Base-by-base conservation (phyloP, 2,888 invertebrate species). In the Drosophila lutescens region DNA sequence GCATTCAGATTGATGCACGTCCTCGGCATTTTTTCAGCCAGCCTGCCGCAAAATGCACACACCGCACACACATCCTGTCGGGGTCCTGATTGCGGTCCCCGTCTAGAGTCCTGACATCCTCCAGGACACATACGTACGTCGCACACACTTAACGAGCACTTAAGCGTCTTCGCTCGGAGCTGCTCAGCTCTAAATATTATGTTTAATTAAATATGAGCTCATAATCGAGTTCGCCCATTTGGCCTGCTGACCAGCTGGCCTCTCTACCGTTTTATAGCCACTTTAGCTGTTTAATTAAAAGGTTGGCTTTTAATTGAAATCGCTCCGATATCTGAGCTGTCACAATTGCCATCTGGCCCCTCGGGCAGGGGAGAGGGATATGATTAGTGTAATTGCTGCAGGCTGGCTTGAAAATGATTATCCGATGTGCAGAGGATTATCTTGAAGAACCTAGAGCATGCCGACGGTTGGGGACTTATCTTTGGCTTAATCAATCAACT, bases 211-310 rank as follows among this genome's bases (percentile, higher is more conserved):
- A 76, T 83, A 83, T 71, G 78, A 73, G 71, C 74, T 68, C 78
- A 77, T 86, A 83, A 78, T 75, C 81, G 71, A 50, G 51, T 41
- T 41, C 34, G 23, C 43, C 53, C 51, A 49, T 36, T 56, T 49
- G 20, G 17, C 54, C 55, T 40, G 41, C 43, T 34, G 17, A 51
- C 40, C 57, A 49, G 38, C 40, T 53, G 47, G 51, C 41, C 50
- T 36, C 47, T 46, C 65, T n/a, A 30, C 6, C 40, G 6, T 55
- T 73, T 86, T 78, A 88, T 88, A 62, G 62, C 63, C 72, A 73
- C 76, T 73, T 84, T 80, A 84, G 74, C 81, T 61, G 56, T 62
- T 86, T 88, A 84, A 84, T 84, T 84, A 84, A 86, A 88, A 73
- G 67, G 72, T 56, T 71, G 60, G 50, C 56, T 51, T 68, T 76